These are phyloP conservation scores for Pipa parva DNA, from an alignment of 2,113 vertebrate genomes.

Conservation along the genomic window DNA sequence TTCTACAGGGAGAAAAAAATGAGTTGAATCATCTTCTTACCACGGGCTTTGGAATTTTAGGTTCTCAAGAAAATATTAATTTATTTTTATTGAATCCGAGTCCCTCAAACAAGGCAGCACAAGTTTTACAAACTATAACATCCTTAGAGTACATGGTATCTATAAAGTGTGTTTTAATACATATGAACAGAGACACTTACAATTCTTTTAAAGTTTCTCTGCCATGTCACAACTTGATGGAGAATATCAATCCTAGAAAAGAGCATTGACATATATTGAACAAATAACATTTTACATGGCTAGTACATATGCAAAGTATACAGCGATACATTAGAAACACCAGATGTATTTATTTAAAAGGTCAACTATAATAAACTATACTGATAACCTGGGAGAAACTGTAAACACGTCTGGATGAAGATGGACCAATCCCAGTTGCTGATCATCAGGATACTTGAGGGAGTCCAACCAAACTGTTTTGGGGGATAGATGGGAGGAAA, in stretches of 20 bases:
- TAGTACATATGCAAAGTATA: background rate
- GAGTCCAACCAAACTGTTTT: constrained; percentile 76
- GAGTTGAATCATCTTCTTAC: too few relatives aligned
- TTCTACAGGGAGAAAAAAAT: too few relatives aligned
- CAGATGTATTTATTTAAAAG: too few relatives aligned
- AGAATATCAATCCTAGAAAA: constrained; percentile 73
- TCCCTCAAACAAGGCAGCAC: too few relatives aligned
- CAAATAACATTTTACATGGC: background rate
- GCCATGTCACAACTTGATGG: constrained; percentile 76
- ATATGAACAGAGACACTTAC: too few relatives aligned
- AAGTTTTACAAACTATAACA: too few relatives aligned
- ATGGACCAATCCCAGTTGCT: constrained; percentile 68
- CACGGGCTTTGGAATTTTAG: too few relatives aligned
- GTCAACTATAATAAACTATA: background rate
- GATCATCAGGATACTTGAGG: constrained; percentile 56
- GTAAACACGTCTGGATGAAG: constrained; percentile 85
- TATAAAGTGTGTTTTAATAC: too few relatives aligned
- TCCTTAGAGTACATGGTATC: too few relatives aligned
- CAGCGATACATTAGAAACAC: background rate
- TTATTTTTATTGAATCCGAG: too few relatives aligned
- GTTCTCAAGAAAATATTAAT: too few relatives aligned
- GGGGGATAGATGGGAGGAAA: constrained; percentile 61
- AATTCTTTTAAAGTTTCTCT: constrained; percentile 81
- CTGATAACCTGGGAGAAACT: constrained; percentile 67
- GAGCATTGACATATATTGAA: background rate